These are phyloP conservation scores for Myathropa florea DNA, from an alignment of 2,888 invertebrate genomes.

Conservation along the genomic window DNA sequence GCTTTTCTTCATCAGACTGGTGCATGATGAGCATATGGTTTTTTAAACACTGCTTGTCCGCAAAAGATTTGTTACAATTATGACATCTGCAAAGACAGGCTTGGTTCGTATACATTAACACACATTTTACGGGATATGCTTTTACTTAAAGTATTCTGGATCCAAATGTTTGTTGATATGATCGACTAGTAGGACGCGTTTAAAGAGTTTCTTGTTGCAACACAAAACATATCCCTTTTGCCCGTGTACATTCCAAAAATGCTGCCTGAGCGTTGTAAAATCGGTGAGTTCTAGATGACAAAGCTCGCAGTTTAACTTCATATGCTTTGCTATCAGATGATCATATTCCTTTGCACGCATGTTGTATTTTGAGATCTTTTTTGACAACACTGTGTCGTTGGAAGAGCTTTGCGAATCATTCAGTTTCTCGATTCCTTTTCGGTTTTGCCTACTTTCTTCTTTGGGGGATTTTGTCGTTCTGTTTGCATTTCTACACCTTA, in stretches of 20 bases:
- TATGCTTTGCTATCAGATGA: conserved; percentile 76
- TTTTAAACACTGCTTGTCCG: conserved; percentile 78
- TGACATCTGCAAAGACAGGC: conserved; percentile 74
- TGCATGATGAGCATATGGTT: conserved; percentile 79
- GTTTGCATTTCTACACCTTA: conserved; percentile 25
- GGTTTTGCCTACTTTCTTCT: background rate
- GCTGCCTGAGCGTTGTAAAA: conserved; percentile 77
- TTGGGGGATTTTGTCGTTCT: background rate
- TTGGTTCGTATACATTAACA: background rate
- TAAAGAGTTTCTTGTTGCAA: conserved; percentile 79
- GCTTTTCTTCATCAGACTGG: conserved; percentile 78
- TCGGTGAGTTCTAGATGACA: conserved; percentile 75
- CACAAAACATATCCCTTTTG: conserved; percentile 77
- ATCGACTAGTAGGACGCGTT: conserved; percentile 77
- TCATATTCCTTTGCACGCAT: conserved; percentile 76
- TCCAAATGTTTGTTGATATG: conserved; percentile 79
- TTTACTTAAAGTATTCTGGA: conserved; percentile 79
- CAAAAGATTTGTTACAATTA: conserved; percentile 78
- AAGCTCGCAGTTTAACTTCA: conserved; percentile 77
- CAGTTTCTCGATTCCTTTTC: background rate
- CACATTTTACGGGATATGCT: conserved; percentile 16
- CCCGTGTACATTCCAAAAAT: conserved; percentile 77
- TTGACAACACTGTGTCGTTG: conserved; percentile 60
- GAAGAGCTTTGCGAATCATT: background rate
- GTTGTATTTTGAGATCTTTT: conserved; percentile 62